Percentiles rank a stretch among this genome's conserved stretches.
These are phyloP conservation scores for Holotrichia oblita DNA, from an alignment of 1,140 invertebrate genomes.

Conservation along the genomic window DNA sequence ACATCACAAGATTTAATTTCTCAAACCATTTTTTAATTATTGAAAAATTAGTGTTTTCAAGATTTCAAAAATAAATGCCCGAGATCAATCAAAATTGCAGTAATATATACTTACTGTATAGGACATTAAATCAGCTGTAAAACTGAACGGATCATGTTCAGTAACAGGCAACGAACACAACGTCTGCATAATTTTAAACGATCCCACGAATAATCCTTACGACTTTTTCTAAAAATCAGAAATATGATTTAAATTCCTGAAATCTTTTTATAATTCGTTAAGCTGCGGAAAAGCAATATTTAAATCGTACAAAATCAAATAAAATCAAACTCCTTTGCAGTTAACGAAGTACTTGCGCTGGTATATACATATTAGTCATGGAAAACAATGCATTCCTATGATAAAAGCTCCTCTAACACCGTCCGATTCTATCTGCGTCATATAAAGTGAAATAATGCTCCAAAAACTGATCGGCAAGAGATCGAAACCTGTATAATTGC, in stretches of 20 bases:
- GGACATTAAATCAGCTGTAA: slow-evolving; percentile 80
- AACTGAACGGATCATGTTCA: slow-evolving; percentile 82
- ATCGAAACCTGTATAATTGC: slow-evolving; percentile 69
- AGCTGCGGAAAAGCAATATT: too few species aligned
- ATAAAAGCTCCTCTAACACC: slow-evolving; percentile 80
- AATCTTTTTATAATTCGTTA: slow-evolving; percentile 52
- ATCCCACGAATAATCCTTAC: slow-evolving; percentile 63
- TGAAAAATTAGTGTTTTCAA: too few species aligned
- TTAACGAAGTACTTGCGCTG: slow-evolving; percentile 57
- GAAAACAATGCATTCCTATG: slow-evolving; percentile 84
- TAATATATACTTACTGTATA: slow-evolving; percentile 72
- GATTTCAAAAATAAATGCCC: too few species aligned
- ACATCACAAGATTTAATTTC: too few species aligned
- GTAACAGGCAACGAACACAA: slow-evolving; percentile 80
- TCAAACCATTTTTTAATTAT: too few species aligned
- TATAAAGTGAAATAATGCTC: slow-evolving; percentile 86
- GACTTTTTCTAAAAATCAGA: slow-evolving; percentile 54
- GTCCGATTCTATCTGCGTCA: slow-evolving; percentile 82
- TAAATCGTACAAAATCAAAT: too few species aligned
- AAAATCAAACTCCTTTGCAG: slow-evolving; percentile 48
- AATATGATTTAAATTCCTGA: slow-evolving; percentile 54
- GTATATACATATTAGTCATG: slow-evolving; percentile 65
- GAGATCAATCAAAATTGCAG: neutral
- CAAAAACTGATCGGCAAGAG: slow-evolving; percentile 79
- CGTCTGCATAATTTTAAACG: slow-evolving; percentile 75